Base-by-base conservation (phyloP, 2,113 vertebrate genomes). In the Echinops telfairi region DNA sequence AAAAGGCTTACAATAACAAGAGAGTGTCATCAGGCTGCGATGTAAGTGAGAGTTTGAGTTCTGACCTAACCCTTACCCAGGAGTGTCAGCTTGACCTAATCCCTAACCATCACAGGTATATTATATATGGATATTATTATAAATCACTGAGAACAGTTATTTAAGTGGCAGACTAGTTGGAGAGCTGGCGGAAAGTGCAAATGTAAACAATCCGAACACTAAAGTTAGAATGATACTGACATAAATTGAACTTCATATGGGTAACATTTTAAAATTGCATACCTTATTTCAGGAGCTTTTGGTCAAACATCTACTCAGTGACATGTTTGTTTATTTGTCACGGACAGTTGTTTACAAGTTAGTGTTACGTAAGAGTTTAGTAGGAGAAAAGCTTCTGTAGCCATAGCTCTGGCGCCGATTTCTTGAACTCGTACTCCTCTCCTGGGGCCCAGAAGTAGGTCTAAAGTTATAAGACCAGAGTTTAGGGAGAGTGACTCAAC, bases 381-480 rank as follows among this genome's bases (percentile, higher is more conserved):
- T 79, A 43, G 43, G 14, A 81, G 90, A 91, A 75, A 38, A 17
- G 2, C 62, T 64, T 94, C 33, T 22, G 9, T 83, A 79, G 17
- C 25, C 23, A 0, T 71, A 76, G 16, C 40, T 83, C 38, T 96
- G 79, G 66, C 53, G 14, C 71, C 20, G 71, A 36, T 17, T 36
- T 73, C 33, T 53, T 84, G 68, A 94, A 77, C 93, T 91, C 73
- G 38, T 58, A 27, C 68, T 70, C 5, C 43, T 83, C 20, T 82
- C 22, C 62, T 89, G 73, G 88, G 31, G 82, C 81, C 66, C 19
- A 36, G 40, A 85, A 47, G 87, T 84, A 87, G 62, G 91, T 91
- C 68, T 64, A 2, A 89, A 75, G 36, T 87, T 84, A 58, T 33
- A n/a, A 87, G 53, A 47, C 57, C n/a, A 83, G 47, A 92, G 60